phyloP scores from a whole-genome alignment of 23 tunicate species.

The Halocynthia roretzi region DNA sequence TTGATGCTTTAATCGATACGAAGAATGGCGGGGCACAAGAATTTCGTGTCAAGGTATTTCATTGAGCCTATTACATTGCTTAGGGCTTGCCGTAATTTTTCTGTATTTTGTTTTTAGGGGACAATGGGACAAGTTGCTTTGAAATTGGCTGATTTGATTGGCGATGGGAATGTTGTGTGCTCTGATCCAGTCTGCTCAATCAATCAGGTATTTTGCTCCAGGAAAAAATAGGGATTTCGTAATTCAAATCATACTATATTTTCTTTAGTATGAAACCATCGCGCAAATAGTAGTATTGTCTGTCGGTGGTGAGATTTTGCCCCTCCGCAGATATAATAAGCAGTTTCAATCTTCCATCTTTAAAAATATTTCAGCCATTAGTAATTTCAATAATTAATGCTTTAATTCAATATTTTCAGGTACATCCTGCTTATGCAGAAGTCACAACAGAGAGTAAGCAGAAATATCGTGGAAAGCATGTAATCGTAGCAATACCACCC shows the following conservation, averaged over 20 bases:
- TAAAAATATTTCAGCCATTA: background rate
- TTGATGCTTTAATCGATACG: constrained; percentile 28
- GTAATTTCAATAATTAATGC: background rate
- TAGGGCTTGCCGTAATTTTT: background rate
- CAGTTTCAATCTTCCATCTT: background rate
- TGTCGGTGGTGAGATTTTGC: too few relatives aligned
- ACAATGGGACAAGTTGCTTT: background rate
- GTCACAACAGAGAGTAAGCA: constrained; percentile 34
- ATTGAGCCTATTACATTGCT: background rate
- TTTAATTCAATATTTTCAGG: constrained; percentile 13
- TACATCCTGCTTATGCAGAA: constrained; percentile 6
- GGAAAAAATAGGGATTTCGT: too few relatives aligned
- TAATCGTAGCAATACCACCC: constrained; percentile 56
- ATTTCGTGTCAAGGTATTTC: constrained; percentile 57
- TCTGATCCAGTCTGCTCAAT: constrained; percentile 14
- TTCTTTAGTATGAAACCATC: too few relatives aligned
- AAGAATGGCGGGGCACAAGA: constrained; percentile 71
- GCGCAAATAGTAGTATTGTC: too few relatives aligned
- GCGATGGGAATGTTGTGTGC: background rate
- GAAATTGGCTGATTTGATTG: constrained; percentile 11
- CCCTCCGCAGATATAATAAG: too few relatives aligned
- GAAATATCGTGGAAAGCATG: constrained; percentile 31
- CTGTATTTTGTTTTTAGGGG: constrained; percentile 9
- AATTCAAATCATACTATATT: too few relatives aligned
- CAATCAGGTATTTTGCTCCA: too few relatives aligned